Evolutionary conservation across 2,113 vertebrate species (phyloP), one percentile per base, ranked within the genome.

Genomic region (Ageneiosus marmoratus): DNA sequence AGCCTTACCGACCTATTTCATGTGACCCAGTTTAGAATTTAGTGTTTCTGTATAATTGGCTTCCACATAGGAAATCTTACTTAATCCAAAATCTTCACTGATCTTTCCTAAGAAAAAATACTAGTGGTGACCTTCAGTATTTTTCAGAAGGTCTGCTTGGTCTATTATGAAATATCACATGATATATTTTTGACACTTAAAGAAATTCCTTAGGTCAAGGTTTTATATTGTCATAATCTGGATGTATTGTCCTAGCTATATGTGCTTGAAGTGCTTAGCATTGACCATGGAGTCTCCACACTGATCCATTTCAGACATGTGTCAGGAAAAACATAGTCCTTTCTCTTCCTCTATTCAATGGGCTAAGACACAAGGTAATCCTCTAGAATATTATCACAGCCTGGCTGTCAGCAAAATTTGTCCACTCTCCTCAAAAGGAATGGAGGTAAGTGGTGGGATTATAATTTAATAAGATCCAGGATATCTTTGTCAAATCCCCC

Each of bases 381-480:
- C 73, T 83, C 80, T 80, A 75, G 58, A 87, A 88, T 87, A 89
- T 77, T 87, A 82, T 88, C 81, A 86, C 88, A 87, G 63, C 84
- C 79, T 91, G 91, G 89, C 88, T 90, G 91, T 56, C 86, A 86
- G 78, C 65, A 82, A 80, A 88, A 81, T 83, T 82, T 88, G 85
- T 85, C 82, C 85, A 75, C 62, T 34, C 67, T 83, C 74, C 72
- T 46, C 22, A 77, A 80, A 76, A 82, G 85, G 77, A 89, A 89
- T 67, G 77, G 86, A 92, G 85, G 86, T 77, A 72, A 81, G 65
- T 84, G 63, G 50, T 41, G 88, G 93, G 92, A 94, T 95, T 94
- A 94, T 90, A 90, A 91, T 94, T 93, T 93, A 92, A 94, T 95
- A 93, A 92, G 91, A 88, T 84, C 86, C 91, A 92, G 93, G 93